A percentile compares a stretch with the other conserved stretches of the same genome.
These are phyloP conservation scores for Electrophaes corylata DNA, from an alignment of 2,888 invertebrate species.

Conservation along the genomic window DNA sequence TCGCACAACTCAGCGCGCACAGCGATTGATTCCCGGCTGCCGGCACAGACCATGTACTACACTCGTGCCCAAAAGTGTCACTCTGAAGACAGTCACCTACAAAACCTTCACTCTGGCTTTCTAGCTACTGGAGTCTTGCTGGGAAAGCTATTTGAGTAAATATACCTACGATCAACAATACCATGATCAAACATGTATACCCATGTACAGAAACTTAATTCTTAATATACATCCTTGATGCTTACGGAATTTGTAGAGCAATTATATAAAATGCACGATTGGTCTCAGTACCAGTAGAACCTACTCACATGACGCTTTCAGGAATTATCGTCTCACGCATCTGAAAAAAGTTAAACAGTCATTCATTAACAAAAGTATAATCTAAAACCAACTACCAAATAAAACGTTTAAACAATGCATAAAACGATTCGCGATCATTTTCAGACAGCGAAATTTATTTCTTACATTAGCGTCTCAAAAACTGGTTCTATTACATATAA, in stretches of 20 bases:
- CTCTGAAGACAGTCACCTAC: neutral
- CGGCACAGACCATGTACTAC: slow-evolving; percentile 21
- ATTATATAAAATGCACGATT: too few relatives aligned
- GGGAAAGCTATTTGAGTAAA: neutral
- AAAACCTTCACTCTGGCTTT: neutral
- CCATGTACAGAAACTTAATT: too few relatives aligned
- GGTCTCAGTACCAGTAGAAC: neutral
- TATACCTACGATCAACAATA: neutral
- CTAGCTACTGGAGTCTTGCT: neutral
- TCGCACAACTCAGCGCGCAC: slow-evolving; percentile 56
- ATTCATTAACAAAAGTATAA: too few relatives aligned
- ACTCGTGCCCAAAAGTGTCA: neutral
- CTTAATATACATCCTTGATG: too few relatives aligned
- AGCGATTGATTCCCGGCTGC: slow-evolving; percentile 57
- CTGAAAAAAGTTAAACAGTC: too few relatives aligned
- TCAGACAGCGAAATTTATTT: too few relatives aligned
- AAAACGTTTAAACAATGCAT: too few relatives aligned
- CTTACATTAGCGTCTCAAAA: too few relatives aligned
- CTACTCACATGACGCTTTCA: neutral
- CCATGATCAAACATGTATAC: neutral
- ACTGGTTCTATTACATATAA: too few relatives aligned
- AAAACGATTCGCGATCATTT: too few relatives aligned
- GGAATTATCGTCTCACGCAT: neutral
- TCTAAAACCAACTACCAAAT: too few relatives aligned
- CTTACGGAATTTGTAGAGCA: too few relatives aligned